phyloP scores from a whole-genome alignment of 1,140 invertebrate genomes.

The Papilio xuthus region DNA sequence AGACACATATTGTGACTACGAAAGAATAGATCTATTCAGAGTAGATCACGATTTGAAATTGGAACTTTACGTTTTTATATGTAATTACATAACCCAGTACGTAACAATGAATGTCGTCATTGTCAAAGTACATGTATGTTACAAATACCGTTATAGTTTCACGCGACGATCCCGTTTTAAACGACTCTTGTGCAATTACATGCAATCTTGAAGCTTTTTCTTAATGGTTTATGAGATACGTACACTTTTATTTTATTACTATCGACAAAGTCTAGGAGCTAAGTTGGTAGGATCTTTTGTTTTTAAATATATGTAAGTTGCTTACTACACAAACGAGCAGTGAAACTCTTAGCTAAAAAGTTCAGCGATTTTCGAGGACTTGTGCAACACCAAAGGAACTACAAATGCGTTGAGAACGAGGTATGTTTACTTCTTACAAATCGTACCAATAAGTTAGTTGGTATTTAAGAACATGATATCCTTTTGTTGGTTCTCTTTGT shows the following conservation, averaged over 20 bases:
- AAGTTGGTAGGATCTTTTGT: background rate
- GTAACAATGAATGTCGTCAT: conserved; percentile 23
- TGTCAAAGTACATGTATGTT: background rate
- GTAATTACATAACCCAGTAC: background rate
- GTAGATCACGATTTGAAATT: conserved; percentile 15
- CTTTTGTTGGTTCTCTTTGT: too few relatives aligned
- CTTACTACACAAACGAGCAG: too few relatives aligned
- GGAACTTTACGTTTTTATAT: background rate
- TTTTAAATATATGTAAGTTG: too few relatives aligned
- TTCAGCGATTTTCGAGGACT: too few relatives aligned
- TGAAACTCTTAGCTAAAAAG: too few relatives aligned
- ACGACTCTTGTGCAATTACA: conserved; percentile 26
- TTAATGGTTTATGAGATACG: background rate
- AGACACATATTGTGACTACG: background rate
- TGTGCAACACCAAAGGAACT: too few relatives aligned
- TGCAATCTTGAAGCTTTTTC: conserved; percentile 7
- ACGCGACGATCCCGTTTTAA: conserved; percentile 26
- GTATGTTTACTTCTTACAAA: too few relatives aligned
- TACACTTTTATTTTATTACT: background rate
- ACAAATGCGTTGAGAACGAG: too few relatives aligned
- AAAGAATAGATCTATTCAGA: background rate
- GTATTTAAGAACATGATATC: too few relatives aligned
- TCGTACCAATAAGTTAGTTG: too few relatives aligned
- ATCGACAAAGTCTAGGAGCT: background rate
- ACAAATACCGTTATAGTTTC: conserved; percentile 31